Evolutionary conservation across 1,140 invertebrate genomes (phyloP), one percentile per base, ranked within the genome.

Genomic region (Oreohelix idahoensis): DNA sequence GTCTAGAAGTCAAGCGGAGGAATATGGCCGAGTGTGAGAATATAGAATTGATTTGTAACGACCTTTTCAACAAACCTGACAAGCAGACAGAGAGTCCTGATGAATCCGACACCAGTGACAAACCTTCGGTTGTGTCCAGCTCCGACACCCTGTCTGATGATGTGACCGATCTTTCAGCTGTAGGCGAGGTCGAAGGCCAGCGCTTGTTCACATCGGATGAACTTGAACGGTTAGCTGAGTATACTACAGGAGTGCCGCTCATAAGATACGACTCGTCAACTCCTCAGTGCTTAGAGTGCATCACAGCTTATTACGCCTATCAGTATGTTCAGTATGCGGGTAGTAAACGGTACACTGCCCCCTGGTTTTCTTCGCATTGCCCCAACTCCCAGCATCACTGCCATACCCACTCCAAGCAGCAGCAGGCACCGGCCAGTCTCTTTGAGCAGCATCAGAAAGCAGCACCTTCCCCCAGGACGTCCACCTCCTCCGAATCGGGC

Each of bases 31-130:
- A 90, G 80, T 89, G 88, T 88, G 87, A 90, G 13, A 92, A 91
- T 86, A 88, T 92, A 39, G 89, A 92, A 35, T 79, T 92, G 29
- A 92, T 92, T 63, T 92, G 91, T 85, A 92, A 92, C 84, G 91
- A 92, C 82, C 86, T 92, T 26, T 88, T 85, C 81, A 90, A 86
- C 42, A 84, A 71, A 79, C 88, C 87, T 26, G 85, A 84, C 71
- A 66, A 85, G 23, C 83, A 85, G 20, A 58, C 78, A 35, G 88
- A 88, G 38, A 84, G 66, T 42, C 49, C 74, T 17, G 87, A 88
- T 26, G 89, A 89, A 45, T 87, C 89, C 0, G 89, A 89, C 53
- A 76, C 66, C 51, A 89, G 87, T 74, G 90, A 90, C 77, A 88
- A 89, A 77, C 88, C 87, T 20, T 91, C 90, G 0, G 87, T 88